These are phyloP conservation scores for Gallinago jamesoni DNA, from an alignment of 2,113 vertebrate genomes.

Conservation along the genomic window DNA sequence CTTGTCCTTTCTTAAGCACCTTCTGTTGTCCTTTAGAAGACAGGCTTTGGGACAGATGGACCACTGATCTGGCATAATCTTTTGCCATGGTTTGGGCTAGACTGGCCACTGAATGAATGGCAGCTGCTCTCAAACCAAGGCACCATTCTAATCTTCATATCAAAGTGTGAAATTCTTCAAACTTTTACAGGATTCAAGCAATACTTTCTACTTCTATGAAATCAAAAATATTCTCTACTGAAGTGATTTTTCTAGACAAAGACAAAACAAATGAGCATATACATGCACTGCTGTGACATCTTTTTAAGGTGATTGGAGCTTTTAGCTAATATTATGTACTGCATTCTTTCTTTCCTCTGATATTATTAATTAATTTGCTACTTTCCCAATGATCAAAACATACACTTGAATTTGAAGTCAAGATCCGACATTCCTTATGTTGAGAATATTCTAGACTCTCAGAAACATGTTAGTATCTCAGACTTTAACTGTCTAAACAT, in stretches of 20 bases:
- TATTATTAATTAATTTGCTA: background rate
- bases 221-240: background rate
- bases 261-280: background rate
- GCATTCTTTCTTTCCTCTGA: background rate
- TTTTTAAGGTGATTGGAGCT: background rate
- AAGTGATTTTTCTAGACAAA: background rate
- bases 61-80: background rate
- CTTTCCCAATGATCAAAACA: background rate
- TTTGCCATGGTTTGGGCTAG: background rate
- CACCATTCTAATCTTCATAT: background rate
- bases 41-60: background rate
- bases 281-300: background rate
- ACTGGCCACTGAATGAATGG: background rate
- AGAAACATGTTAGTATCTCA: background rate
- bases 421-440: accelerated
- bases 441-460: background rate
- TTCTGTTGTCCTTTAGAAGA: background rate
- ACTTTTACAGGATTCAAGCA: background rate
- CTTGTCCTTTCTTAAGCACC: background rate
- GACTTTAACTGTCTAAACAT: background rate
- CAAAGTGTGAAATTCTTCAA: background rate
- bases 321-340: background rate
- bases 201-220: background rate
- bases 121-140: background rate
- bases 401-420: background rate